Conservation (phyloP, 2,888 invertebrate species). For the Germaria angustata region DNA sequence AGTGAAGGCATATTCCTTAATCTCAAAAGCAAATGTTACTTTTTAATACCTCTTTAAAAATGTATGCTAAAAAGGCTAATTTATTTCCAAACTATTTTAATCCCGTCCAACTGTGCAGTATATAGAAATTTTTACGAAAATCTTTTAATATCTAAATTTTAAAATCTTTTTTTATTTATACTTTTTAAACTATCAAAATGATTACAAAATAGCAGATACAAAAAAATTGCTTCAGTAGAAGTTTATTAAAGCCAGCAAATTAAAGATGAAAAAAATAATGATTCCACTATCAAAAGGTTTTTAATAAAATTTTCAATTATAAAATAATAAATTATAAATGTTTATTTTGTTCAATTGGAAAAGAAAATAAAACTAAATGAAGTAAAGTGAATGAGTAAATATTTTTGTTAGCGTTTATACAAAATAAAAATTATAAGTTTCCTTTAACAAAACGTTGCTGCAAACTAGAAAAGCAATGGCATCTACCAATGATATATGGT, state of each 20-base stretch:
- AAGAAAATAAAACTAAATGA: constrained; percentile 17
- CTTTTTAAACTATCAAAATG: too few species aligned
- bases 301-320: neutral
- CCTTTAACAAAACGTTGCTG: neutral
- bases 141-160: too few species aligned
- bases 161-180: too few species aligned
- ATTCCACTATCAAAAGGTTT: neutral
- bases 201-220: too few species aligned
- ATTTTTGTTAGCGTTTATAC: neutral
- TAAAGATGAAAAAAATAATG: neutral
- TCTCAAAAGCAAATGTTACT: too few species aligned
- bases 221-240: neutral
- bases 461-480: neutral
- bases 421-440: neutral
- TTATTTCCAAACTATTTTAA: too few species aligned
- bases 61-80: too few species aligned
- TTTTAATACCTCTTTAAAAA: too few species aligned
- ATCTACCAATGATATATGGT: too few species aligned
- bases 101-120: too few species aligned
- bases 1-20: too few species aligned
- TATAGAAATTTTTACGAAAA: too few species aligned
- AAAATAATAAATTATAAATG: neutral
- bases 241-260: neutral
- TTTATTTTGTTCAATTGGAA: constrained; percentile 59
- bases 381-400: neutral